These are phyloP conservation scores for Morinoia aosen DNA, from an alignment of 2,888 invertebrate genomes.

Conservation along the genomic window DNA sequence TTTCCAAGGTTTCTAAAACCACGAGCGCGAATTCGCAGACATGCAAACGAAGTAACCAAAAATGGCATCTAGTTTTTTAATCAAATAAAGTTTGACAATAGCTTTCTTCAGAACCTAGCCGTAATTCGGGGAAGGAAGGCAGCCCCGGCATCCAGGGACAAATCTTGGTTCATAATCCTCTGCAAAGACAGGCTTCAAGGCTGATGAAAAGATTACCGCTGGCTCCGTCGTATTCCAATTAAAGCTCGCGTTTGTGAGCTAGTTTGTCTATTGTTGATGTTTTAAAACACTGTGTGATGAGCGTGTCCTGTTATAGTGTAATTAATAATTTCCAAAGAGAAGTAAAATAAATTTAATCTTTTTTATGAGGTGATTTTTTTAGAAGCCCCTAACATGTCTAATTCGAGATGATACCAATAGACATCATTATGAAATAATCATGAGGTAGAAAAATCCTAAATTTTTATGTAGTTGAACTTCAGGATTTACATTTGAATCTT, in stretches of 20 bases:
- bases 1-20: not conserved
- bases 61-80: not conserved
- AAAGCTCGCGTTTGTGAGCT: not conserved
- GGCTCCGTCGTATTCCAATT: slow-evolving; percentile 14
- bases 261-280: not conserved
- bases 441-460: not conserved
- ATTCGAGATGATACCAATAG: not conserved
- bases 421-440: not conserved
- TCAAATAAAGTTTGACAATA: not conserved
- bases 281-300: not conserved
- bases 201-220: not conserved
- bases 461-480: not conserved
- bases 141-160: not conserved
- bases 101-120: not conserved
- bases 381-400: not conserved
- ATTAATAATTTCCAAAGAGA: too few species aligned
- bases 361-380: not conserved
- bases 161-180: slow-evolving; percentile 3
- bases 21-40: not conserved
- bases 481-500: not conserved
- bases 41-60: not conserved
- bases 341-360: too few species aligned
- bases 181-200: not conserved
- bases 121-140: not conserved
- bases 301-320: not conserved